phyloP scores from a whole-genome alignment of 1,140 invertebrate genomes.

The Meloidogyne floridensis region DNA sequence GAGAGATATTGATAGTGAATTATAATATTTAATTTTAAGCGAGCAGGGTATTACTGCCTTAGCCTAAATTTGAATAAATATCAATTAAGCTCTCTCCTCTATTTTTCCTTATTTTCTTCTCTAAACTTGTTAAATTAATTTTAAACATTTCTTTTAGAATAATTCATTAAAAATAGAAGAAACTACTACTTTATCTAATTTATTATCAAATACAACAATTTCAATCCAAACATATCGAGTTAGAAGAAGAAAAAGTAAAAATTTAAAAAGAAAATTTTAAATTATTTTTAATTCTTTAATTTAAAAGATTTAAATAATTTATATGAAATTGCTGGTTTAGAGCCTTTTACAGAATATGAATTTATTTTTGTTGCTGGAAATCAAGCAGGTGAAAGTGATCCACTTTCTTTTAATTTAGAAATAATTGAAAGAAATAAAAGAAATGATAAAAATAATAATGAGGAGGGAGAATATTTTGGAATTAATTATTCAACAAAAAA shows the following conservation, averaged over 20 bases:
- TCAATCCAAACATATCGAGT: neutral
- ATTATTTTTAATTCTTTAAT: no score
- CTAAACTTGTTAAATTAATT: no score
- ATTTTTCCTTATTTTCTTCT: no score
- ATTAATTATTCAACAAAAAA: neutral
- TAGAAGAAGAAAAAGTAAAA: slow-evolving; percentile 13
- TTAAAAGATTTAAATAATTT: slow-evolving; percentile 25
- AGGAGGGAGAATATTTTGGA: neutral
- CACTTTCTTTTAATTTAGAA: slow-evolving; percentile 28
- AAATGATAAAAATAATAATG: neutral
- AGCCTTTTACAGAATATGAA: slow-evolving; percentile 37
- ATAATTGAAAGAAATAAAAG: neutral
- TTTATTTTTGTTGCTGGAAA: slow-evolving; percentile 37
- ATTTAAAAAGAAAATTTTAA: no score
- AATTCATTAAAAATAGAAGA: no score
- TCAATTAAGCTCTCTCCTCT: no score
- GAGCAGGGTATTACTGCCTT: no score
- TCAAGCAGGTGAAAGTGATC: slow-evolving; percentile 40
- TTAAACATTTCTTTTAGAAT: no score
- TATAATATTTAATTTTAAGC: no score
- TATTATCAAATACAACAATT: neutral
- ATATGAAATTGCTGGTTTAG: slow-evolving; percentile 41
- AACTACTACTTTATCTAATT: no score
- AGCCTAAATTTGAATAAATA: no score
- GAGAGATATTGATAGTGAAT: no score